phyloP scores from a whole-genome alignment of 2,797 vertebrate species.

The Synanceia verrucosa region DNA sequence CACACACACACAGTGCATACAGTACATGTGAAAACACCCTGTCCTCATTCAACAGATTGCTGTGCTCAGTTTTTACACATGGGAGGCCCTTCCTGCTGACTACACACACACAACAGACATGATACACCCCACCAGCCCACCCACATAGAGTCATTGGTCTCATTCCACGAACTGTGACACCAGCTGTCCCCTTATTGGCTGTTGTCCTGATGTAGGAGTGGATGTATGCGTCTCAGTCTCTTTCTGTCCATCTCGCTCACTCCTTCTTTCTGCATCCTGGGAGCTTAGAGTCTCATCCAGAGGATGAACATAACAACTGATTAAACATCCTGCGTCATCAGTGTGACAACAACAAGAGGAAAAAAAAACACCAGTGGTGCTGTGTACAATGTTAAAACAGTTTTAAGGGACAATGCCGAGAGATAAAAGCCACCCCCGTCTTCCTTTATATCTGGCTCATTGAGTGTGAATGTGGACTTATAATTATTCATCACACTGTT shows the following conservation, averaged over 20 bases:
- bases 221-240: not conserved
- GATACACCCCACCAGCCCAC: conserved; percentile 17
- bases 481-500: no score
- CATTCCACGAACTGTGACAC: conserved; percentile 53
- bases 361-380: no score
- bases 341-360: not conserved
- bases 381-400: no score
- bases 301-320: not conserved
- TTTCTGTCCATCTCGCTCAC: not conserved
- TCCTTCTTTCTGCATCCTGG: not conserved
- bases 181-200: conserved; percentile 61
- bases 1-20: no score
- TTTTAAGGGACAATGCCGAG: no score
- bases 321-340: not conserved
- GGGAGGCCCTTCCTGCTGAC: no score
- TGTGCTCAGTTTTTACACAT: conserved; percentile 10
- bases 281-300: not conserved
- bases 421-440: no score
- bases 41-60: conserved; percentile 11
- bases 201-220: conserved; percentile 17
- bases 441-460: no score
- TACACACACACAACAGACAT: not conserved
- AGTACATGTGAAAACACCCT: not conserved
- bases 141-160: conserved; percentile 43
- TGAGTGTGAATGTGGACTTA: no score